Percentiles rank a stretch among this genome's conserved stretches.
phyloP scores from a whole-genome alignment of 2,113 vertebrate species.

The Pluvianellus socialis region DNA sequence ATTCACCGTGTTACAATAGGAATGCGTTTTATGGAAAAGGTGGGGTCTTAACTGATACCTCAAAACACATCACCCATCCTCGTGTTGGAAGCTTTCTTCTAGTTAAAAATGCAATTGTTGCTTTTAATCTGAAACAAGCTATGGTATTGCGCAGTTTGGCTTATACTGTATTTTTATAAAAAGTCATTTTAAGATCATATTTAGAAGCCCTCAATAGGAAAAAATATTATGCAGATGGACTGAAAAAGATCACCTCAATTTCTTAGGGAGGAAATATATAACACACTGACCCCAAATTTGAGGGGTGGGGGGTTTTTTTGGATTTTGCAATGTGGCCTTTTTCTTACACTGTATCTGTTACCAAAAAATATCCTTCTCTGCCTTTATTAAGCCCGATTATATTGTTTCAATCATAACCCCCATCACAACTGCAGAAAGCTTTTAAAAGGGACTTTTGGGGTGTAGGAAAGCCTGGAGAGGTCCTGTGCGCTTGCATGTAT shows the following conservation, averaged over 20 bases:
- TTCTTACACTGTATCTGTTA: neutral
- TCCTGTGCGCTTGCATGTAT: neutral
- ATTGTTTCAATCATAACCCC: neutral
- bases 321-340: neutral
- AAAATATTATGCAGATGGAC: neutral
- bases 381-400: neutral
- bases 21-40: neutral
- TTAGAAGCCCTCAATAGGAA: neutral
- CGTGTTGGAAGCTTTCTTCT: neutral
- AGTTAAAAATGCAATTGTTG: neutral
- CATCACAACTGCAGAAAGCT: neutral
- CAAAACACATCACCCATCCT: neutral
- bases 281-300: neutral
- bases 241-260: neutral
- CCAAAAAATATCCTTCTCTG: neutral
- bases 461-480: neutral
- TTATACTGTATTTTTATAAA: neutral
- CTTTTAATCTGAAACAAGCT: neutral
- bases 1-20: neutral
- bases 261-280: neutral
- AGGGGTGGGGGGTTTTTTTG: neutral
- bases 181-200: neutral
- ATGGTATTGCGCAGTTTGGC: fast-evolving
- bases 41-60: neutral
- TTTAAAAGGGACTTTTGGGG: neutral